These are phyloP conservation scores for Geococcyx californianus DNA, from an alignment of 2,113 vertebrate species.

Conservation along the genomic window DNA sequence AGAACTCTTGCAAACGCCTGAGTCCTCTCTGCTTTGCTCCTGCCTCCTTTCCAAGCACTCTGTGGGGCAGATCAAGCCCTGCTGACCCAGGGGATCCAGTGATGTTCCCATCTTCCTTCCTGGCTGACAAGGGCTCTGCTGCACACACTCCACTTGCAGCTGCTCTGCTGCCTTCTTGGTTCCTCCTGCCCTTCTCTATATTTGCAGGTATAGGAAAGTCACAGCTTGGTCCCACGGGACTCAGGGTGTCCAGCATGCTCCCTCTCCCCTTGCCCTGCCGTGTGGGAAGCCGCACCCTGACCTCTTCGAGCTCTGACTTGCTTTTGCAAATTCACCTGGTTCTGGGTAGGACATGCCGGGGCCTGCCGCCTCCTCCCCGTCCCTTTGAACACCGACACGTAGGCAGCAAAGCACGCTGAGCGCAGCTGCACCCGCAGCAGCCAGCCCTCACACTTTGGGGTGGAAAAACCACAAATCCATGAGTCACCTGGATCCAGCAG, in stretches of 20 bases:
- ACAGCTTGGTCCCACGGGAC: not conserved
- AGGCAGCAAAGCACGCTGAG: not conserved
- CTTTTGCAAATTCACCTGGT: not conserved
- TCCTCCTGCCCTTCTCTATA: not conserved
- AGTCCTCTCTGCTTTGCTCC: not conserved
- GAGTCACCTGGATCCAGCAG: slow-evolving; percentile 23
- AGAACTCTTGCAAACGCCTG: fast-evolving
- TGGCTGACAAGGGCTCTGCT: not conserved
- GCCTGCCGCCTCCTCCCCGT: slow-evolving; percentile 23
- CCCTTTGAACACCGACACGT: slow-evolving; percentile 44
- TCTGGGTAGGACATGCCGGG: not conserved
- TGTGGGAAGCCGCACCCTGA: slow-evolving; percentile 51
- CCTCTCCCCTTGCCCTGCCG: not conserved
- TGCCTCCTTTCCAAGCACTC: not conserved
- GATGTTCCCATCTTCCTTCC: not conserved
- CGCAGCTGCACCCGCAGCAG: not conserved
- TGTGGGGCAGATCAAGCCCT: not conserved
- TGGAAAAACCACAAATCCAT: not conserved
- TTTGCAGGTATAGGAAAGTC: not conserved
- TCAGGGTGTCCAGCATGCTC: not conserved
- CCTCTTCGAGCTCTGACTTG: slow-evolving; percentile 53
- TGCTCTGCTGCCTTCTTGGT: not conserved
- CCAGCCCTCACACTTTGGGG: not conserved
- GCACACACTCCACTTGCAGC: not conserved
- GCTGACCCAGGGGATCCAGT: fast-evolving